Base-by-base conservation (phyloP, 2,797 vertebrate genomes). In the Gambelia wislizenii region DNA sequence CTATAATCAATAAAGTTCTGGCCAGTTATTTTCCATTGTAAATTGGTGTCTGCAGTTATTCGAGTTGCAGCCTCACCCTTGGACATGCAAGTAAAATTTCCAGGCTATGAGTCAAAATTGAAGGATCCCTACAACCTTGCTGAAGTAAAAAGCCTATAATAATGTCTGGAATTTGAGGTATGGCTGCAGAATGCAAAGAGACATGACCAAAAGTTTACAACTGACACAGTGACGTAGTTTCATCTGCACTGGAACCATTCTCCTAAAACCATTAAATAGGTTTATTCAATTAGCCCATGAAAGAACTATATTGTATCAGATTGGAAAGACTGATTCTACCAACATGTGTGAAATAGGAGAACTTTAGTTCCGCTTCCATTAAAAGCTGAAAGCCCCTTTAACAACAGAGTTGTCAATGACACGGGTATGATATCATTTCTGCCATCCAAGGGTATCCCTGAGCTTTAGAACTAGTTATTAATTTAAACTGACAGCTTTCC, bases 371-470 rank as follows among this genome's bases (percentile, higher is more conserved):
- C 61, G 81, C 74, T 78, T 84, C 67, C 47, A 49, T 81, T 72
- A 85, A 91, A 92, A 89, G 7, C 27, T 61, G 69, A 87, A 52
- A 82, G 52, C 4, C 49, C 9, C 14, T 85, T 90, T 87, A 91
- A 84, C 67, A 54, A 36, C 30, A 69, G 36, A 90, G 16, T 77
- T 36, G 69, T 76, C 87, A 64, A 2, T 78, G 69, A 85, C 52
- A 81, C 36, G 13, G 10, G 67, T 18, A 20, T 49, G 30, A 14
- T 14, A 56, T 54, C 39, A 36, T 12, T 89, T 77, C 52, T 83
- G 30, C 83, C 42, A 76, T 89, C 87, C 85, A 86, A 67, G 36
- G 86, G 83, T 70, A 61, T 84, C 56, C 25, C 72, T 69, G 33
- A 52, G 6, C 36, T 90, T 87, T 64, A 83, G 33, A 61, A 86